Base-by-base conservation (phyloP, 2,888 invertebrate species). In the Camptogramma bilineatum region DNA sequence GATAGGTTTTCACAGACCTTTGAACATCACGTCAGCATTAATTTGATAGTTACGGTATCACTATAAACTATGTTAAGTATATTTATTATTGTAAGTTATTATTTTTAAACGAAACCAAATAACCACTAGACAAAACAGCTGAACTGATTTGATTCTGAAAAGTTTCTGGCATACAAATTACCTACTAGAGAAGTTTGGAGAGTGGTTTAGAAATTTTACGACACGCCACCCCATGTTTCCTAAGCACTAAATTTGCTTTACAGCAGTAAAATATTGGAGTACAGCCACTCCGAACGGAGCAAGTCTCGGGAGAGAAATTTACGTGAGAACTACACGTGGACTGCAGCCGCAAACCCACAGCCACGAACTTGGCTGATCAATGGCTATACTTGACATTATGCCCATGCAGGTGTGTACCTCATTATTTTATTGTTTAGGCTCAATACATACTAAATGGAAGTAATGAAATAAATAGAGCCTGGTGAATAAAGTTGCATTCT, bases 251-350 rank as follows among this genome's bases (percentile, higher is more conserved):
- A 68, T 70, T 69, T 65, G 54, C 57, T 63, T 54, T 56, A 60
- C 61, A 65, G 68, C 65, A 70, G 69, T 72, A 73, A 70, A 73
- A 70, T 70, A 68, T 69, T 65, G 60, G 58, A 62, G 66, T 68
- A 66, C 59, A 52, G 57, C 68, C 68, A 67, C 65, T 69, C 62
- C 54, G 68, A 69, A 66, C 52, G 61, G 65, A 67, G 67, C 71
- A 69, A 57, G 65, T 68, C 75, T 61, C 73, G 52, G 44, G 60
- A 66, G 75, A 74, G 64, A 64, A 74, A 73, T 74, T 75, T 69
- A 69, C 71, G 70, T 68, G 70, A 60, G 65, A 69, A 72, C 67
- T 69, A 69, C 70, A 73, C 64, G 68, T 62, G 60, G 65, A 64
- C 58, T 47, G 19, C 46, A 47, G 58, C 63, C 67, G 52, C 66